A percentile compares a stretch with the other conserved stretches of the same genome.
Evolutionary conservation across 2,888 invertebrate genomes (phyloP).

Genomic region (Pollenia amentaria): DNA sequence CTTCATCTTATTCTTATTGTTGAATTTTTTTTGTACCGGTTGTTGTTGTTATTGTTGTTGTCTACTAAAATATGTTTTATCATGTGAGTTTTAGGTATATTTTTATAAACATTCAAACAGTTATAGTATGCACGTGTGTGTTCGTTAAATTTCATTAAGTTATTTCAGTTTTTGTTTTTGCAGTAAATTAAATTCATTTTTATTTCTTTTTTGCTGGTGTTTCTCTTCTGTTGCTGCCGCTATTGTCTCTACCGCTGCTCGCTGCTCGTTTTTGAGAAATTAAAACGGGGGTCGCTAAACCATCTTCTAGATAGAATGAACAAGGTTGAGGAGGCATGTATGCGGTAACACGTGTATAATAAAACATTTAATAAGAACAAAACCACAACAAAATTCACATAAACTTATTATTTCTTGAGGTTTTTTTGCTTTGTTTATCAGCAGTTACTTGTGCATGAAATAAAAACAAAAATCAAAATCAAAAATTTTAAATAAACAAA

Average conservation of each 20-base stretch:
- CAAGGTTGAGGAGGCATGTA: constrained; percentile 17
- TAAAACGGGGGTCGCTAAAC: constrained; percentile 55
- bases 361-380: constrained; percentile 34
- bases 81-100: too few relatives aligned
- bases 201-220: constrained; percentile 24
- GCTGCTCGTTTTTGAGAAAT: constrained; percentile 43
- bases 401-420: constrained; percentile 15
- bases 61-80: too few relatives aligned
- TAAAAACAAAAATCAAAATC: constrained; percentile 8
- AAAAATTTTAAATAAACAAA: not conserved
- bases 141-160: constrained; percentile 31
- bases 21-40: too few relatives aligned
- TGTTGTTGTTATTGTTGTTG: too few relatives aligned
- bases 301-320: not conserved
- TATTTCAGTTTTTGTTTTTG: constrained; percentile 37
- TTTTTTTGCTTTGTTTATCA: constrained; percentile 39
- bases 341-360: constrained; percentile 59
- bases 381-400: constrained; percentile 20
- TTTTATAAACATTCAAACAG: too few relatives aligned
- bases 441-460: constrained; percentile 29
- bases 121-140: constrained; percentile 18
- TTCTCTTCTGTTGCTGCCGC: constrained; percentile 2
- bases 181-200: constrained; percentile 49
- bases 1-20: too few relatives aligned
- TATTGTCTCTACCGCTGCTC: not conserved